These are phyloP conservation scores for Alloscopus bannaensis DNA, from an alignment of 2,888 invertebrate species.

Conservation along the genomic window DNA sequence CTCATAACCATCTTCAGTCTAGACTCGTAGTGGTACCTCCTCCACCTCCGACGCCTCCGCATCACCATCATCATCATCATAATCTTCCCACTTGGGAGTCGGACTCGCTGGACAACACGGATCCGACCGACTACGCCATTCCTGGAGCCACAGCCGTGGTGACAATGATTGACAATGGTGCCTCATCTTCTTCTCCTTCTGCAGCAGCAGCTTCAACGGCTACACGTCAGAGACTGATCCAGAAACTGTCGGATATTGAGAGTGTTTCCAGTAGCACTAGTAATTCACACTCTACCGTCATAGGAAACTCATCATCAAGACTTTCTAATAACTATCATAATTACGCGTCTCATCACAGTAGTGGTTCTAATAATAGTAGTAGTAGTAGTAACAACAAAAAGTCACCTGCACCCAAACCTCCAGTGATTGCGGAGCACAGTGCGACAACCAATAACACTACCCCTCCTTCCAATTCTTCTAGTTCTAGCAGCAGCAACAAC, in stretches of 20 bases:
- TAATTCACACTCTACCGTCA: conserved; percentile 12
- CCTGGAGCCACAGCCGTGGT: conserved; percentile 45
- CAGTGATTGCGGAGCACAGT: conserved; percentile 50
- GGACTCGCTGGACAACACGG: conserved; percentile 56
- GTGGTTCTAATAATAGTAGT: conserved; percentile 34
- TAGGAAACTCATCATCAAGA: conserved; percentile 49
- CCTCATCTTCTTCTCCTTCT: conserved; percentile 38
- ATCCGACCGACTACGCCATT: conserved; percentile 57
- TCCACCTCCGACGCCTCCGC: conserved; percentile 5
- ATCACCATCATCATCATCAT: conserved; percentile 38
- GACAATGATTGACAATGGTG: conserved; percentile 9
- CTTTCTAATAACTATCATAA: conserved; percentile 50
- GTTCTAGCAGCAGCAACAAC: conserved; percentile 39
- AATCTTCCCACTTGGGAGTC: conserved; percentile 49
- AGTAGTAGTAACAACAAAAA: conserved; percentile 39
- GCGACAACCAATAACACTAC: conserved; percentile 34
- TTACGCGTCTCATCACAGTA: too few species aligned
- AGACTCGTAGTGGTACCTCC: conserved; percentile 25
- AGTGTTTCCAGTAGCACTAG: conserved; percentile 52
- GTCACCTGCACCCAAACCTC: conserved; percentile 59
- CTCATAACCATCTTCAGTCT: conserved; percentile 19
- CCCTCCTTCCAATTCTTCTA: conserved; percentile 54
- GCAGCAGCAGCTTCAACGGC: conserved; percentile 51
- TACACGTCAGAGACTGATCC: conserved; percentile 64
- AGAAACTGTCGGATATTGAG: conserved; percentile 63